phyloP scores from a whole-genome alignment of 2,113 vertebrate genomes.

The Macrotus californicus region DNA sequence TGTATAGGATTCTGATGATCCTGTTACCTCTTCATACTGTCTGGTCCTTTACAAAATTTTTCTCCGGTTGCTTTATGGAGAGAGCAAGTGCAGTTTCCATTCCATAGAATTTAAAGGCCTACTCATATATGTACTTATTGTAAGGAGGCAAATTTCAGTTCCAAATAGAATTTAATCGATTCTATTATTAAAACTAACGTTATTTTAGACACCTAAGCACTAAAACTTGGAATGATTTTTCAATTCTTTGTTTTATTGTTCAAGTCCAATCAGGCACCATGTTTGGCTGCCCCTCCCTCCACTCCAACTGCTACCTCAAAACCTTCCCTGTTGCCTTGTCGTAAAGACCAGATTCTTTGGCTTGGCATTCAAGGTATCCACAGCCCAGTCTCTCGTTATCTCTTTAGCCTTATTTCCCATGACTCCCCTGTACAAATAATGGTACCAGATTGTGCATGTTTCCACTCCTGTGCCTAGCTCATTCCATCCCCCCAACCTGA shows the following conservation, averaged over 20 bases:
- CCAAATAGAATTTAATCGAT: neutral
- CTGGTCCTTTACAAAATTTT: neutral
- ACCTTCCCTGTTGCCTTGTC: neutral
- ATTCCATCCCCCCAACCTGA: neutral
- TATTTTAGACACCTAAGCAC: neutral
- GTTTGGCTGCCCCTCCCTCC: neutral
- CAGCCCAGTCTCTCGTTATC: neutral
- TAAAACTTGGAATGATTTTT: neutral
- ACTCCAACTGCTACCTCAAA: neutral
- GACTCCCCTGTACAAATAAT: neutral
- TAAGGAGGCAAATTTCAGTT: neutral
- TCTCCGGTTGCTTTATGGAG: neutral
- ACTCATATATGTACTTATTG: neutral
- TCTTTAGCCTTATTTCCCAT: neutral
- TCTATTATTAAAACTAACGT: slow-evolving; percentile 10
- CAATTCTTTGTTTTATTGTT: neutral
- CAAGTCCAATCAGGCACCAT: neutral
- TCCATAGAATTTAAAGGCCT: neutral
- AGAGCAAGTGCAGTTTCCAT: neutral
- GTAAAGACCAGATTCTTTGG: neutral
- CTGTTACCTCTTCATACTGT: neutral
- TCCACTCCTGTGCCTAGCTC: neutral
- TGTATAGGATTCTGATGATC: neutral
- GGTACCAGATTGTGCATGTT: neutral
- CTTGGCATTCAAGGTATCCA: neutral